These are phyloP conservation scores for Tautogolabrus adspersus DNA, from an alignment of 2,113 vertebrate genomes.

Conservation along the genomic window DNA sequence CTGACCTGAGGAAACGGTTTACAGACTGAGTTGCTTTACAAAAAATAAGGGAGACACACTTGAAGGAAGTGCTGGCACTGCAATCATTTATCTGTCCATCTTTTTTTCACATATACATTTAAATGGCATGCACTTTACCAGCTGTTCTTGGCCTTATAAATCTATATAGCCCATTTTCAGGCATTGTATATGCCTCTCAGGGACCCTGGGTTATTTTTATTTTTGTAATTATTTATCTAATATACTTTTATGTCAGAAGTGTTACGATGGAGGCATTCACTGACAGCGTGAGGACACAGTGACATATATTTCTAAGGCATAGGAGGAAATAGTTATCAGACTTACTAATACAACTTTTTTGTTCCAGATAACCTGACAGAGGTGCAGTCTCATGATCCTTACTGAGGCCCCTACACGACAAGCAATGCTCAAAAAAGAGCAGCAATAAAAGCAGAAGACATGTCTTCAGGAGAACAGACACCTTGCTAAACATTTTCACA, in stretches of 20 bases:
- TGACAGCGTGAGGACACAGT: not conserved
- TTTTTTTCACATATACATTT: not conserved
- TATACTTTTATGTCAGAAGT: not conserved
- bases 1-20: conserved; percentile 20
- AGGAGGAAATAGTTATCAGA: conserved; percentile 9
- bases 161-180: not conserved
- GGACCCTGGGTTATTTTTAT: not conserved
- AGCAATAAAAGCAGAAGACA: not conserved
- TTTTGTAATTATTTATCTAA: not conserved
- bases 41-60: not conserved
- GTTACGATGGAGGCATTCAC: not conserved
- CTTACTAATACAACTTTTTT: not conserved
- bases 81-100: not conserved
- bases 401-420: not conserved
- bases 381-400: not conserved
- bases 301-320: not conserved
- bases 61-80: not conserved
- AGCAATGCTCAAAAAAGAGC: not conserved
- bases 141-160: not conserved
- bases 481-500: not conserved
- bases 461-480: not conserved
- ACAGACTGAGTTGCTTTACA: conserved; percentile 9
- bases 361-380: conserved; percentile 22
- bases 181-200: not conserved
- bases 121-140: not conserved